Evolutionary conservation across 2,888 invertebrate species (phyloP).

Genomic region (Hartigia nigra): DNA sequence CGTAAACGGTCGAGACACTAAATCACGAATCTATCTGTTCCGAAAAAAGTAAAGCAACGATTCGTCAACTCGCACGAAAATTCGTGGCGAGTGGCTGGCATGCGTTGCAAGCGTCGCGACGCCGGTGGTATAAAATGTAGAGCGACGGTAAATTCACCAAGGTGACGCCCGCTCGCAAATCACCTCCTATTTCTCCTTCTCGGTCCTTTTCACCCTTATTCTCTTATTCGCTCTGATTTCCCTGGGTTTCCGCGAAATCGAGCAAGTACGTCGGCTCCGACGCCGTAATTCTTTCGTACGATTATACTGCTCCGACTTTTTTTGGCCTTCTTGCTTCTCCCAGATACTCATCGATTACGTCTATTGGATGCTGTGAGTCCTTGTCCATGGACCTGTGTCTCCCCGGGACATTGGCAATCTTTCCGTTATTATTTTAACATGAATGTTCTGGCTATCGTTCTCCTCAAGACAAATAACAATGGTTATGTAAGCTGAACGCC

Average conservation of each 20-base stretch:
- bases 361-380: not conserved
- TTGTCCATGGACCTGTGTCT: not conserved
- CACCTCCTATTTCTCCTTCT: not conserved
- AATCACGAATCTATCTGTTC: not conserved
- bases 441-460: slow-evolving; percentile 47
- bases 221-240: not conserved
- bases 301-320: not conserved
- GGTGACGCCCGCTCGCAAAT: not conserved
- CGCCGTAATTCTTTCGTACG: not conserved
- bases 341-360: not conserved
- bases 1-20: not conserved
- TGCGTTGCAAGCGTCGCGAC: not conserved
- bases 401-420: slow-evolving; percentile 48
- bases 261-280: not conserved
- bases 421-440: slow-evolving; percentile 57
- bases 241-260: not conserved
- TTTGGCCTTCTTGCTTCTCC: not conserved
- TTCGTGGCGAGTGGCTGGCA: not conserved
- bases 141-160: not conserved
- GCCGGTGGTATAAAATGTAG: not conserved
- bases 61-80: not conserved
- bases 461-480: slow-evolving; percentile 57
- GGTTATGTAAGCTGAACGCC: slow-evolving; percentile 41
- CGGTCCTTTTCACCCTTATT: not conserved
- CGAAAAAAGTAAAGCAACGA: not conserved